Conservation (phyloP, 2,797 vertebrate genomes). For the Siniperca obscura region DNA sequence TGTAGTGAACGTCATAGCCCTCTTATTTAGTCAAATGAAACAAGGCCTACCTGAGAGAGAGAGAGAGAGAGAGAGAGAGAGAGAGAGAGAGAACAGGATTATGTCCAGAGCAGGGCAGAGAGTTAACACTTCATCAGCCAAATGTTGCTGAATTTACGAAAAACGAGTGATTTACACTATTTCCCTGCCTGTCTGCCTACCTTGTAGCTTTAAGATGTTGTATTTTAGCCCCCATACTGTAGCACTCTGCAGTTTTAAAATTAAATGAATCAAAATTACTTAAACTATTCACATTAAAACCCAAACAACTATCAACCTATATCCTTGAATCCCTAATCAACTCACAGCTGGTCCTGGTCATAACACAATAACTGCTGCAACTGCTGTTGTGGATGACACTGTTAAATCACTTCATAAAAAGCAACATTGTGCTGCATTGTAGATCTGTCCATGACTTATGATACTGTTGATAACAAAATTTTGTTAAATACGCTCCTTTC, state of each 20-base stretch:
- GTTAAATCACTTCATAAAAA: neutral
- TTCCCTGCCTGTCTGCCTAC: neutral
- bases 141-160: constrained; percentile 26
- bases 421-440: neutral
- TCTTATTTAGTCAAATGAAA: constrained; percentile 60
- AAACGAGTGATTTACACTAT: neutral
- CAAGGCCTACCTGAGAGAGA: constrained; percentile 61
- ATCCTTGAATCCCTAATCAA: neutral
- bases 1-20: constrained; percentile 31
- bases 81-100: constrained; percentile 56
- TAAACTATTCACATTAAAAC: neutral
- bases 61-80: constrained; percentile 47
- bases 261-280: constrained; percentile 1
- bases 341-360: neutral
- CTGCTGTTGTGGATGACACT: neutral
- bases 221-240: neutral
- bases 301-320: neutral
- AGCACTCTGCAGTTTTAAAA: neutral
- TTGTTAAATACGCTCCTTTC: neutral
- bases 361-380: neutral
- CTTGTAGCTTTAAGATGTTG: constrained; percentile 1
- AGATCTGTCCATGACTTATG: neutral
- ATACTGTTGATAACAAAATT: neutral
- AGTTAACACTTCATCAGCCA: constrained; percentile 49
- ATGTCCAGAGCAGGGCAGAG: constrained; percentile 45